These are phyloP conservation scores for Sinodicranocentrus sp. DNA, from an alignment of 2,888 invertebrate genomes.

Conservation along the genomic window DNA sequence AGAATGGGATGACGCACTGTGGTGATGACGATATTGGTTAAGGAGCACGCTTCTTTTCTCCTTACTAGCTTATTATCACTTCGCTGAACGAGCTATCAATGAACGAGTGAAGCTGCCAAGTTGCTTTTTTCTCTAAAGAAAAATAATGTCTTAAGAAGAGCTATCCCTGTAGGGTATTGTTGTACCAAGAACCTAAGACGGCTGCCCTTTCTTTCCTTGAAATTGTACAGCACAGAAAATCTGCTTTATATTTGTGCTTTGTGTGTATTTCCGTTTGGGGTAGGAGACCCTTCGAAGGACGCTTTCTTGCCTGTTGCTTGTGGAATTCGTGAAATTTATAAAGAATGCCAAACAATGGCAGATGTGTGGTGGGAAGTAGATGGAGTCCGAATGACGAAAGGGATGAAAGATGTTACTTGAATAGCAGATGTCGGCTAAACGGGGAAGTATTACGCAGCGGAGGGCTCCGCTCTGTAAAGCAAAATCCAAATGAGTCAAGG, in stretches of 20 bases:
- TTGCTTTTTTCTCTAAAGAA: too few species aligned
- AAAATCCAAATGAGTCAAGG: constrained; percentile 61
- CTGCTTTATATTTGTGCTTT: background rate
- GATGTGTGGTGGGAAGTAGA: constrained; percentile 30
- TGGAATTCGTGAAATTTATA: background rate
- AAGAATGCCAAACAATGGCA: constrained; percentile 31
- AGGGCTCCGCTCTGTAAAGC: background rate
- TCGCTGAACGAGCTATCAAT: too few species aligned
- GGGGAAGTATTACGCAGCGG: constrained; percentile 36
- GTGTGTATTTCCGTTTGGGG: constrained; percentile 39
- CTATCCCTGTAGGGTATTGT: too few species aligned
- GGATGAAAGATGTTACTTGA: background rate
- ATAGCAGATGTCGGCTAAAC: constrained; percentile 44
- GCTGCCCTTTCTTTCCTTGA: background rate
- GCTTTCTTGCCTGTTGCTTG: constrained; percentile 41
- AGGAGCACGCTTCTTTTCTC: background rate
- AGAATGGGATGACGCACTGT: constrained; percentile 42
- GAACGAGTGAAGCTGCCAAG: too few species aligned
- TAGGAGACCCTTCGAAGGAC: constrained; percentile 61
- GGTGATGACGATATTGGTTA: background rate
- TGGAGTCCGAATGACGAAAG: background rate
- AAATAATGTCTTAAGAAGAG: background rate
- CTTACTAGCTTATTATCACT: too few species aligned
- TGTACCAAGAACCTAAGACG: background rate
- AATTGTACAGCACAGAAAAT: background rate